Evolutionary conservation across 2,888 invertebrate species (phyloP).

Genomic region (Amblyjoppa fuscipennis): DNA sequence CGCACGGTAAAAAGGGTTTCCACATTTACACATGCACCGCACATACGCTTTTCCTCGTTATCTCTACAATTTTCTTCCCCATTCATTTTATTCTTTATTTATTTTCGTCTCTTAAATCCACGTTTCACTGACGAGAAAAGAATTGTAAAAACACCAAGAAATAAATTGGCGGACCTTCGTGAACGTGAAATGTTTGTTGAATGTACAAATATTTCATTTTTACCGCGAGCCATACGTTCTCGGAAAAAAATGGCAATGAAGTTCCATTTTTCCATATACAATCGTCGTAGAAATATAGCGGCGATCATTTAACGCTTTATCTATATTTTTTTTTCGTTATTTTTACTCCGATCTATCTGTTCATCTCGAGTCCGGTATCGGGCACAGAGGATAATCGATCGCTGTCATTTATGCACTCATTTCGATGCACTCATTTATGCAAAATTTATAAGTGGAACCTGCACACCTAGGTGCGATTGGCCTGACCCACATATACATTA

Average conservation of each 20-base stretch:
- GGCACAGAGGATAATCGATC: slow-evolving; percentile 55
- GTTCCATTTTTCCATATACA: neutral
- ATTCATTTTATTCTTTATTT: neutral
- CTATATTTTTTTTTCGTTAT: neutral
- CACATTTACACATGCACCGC: neutral
- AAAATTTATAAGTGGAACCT: slow-evolving; percentile 53
- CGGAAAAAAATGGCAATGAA: neutral
- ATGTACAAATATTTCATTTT: neutral
- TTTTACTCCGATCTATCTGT: slow-evolving; percentile 16
- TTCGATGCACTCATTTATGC: slow-evolving; percentile 54
- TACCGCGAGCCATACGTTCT: neutral
- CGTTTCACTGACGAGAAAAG: neutral
- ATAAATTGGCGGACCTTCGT: neutral
- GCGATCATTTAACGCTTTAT: slow-evolving; percentile 8
- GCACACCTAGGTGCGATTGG: slow-evolving; percentile 22
- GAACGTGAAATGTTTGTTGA: neutral
- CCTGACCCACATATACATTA: slow-evolving; percentile 58
- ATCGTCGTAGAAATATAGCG: neutral
- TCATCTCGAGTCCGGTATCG: slow-evolving; percentile 22
- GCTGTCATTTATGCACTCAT: slow-evolving; percentile 52
- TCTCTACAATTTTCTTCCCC: neutral
- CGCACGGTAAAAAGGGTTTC: neutral
- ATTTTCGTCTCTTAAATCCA: neutral
- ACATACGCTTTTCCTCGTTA: neutral
- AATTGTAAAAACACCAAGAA: neutral